Evolutionary conservation across 2,113 vertebrate species (phyloP).

Genomic region (Tragelaphus imberbis): DNA sequence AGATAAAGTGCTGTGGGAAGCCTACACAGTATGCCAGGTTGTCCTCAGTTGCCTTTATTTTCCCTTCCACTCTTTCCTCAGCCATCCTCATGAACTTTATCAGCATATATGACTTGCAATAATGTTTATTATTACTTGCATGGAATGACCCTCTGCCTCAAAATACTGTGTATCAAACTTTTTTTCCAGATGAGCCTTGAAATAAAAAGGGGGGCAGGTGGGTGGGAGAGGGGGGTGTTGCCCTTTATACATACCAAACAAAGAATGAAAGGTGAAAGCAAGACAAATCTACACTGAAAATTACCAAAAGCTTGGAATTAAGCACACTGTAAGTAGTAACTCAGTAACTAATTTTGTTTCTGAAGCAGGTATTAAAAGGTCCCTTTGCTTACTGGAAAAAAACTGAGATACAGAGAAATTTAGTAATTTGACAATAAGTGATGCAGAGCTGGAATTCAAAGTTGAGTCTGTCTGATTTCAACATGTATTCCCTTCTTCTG

Average conservation of each 20-base stretch:
- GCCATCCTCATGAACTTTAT: not conserved
- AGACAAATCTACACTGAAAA: not conserved
- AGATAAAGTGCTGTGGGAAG: not conserved
- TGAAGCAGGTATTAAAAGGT: not conserved
- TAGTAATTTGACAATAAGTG: not conserved
- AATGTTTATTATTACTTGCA: not conserved
- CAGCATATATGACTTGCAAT: not conserved
- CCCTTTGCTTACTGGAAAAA: not conserved
- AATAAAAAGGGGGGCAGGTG: not conserved
- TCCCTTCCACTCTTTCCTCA: not conserved
- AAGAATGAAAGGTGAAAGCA: not conserved
- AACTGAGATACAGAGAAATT: not conserved
- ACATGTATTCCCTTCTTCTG: not conserved
- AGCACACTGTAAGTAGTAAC: not conserved
- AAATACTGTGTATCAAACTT: not conserved
- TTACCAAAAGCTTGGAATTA: not conserved
- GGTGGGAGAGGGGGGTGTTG: accelerated
- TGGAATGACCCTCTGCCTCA: not conserved
- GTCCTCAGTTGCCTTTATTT: not conserved
- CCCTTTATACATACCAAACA: not conserved
- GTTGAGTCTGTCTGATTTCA: not conserved
- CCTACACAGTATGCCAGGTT: not conserved
- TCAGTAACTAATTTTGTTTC: not conserved
- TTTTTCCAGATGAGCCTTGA: not conserved
- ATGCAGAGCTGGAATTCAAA: not conserved